Evolutionary conservation across 2,797 vertebrate genomes (phyloP).

Genomic region (Gambelia wislizenii): DNA sequence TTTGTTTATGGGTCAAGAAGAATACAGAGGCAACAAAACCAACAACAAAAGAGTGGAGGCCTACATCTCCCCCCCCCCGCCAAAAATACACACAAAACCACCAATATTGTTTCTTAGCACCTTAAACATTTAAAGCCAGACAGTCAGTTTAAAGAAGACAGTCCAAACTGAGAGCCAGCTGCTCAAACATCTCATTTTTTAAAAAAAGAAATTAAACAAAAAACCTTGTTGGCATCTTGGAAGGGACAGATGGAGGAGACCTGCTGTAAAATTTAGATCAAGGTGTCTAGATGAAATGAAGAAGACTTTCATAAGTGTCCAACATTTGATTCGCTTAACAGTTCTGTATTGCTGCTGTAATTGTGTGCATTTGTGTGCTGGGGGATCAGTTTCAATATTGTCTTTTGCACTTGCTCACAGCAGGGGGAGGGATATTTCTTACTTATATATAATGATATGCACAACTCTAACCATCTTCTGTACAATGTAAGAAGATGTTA

Average conservation of each 20-base stretch:
- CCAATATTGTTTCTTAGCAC: neutral
- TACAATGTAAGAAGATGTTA: too few species aligned
- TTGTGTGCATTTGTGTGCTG: too few species aligned
- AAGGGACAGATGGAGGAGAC: neutral
- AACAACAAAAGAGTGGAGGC: neutral
- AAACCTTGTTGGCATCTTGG: neutral
- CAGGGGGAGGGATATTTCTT: neutral
- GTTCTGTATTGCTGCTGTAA: too few species aligned
- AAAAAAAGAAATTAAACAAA: neutral
- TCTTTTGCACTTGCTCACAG: too few species aligned
- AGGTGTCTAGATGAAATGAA: neutral
- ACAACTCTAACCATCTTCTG: neutral
- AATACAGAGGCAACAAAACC: constrained; percentile 15
- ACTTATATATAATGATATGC: neutral
- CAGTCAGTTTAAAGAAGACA: accelerated
- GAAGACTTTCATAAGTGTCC: neutral
- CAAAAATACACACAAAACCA: too few species aligned
- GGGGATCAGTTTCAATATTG: too few species aligned
- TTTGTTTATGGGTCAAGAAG: constrained; percentile 28
- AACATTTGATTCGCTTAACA: neutral
- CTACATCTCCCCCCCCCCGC: neutral
- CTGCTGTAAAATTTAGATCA: neutral
- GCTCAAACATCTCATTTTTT: neutral
- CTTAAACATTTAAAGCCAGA: neutral
- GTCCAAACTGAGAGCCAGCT: neutral